Conservation (phyloP, 2,888 invertebrate genomes). For the Parascotia fuliginaria region DNA sequence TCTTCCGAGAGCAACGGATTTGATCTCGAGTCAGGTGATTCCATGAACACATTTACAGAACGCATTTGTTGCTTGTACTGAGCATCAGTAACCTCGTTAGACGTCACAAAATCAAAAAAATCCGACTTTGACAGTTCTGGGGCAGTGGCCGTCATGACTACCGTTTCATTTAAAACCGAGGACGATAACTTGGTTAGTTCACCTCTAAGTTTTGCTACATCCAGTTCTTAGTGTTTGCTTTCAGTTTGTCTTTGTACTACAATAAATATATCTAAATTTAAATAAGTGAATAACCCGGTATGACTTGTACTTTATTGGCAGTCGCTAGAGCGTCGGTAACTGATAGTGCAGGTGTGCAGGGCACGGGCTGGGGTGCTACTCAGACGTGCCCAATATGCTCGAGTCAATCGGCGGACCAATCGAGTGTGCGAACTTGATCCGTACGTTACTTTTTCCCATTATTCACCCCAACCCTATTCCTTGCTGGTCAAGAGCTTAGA, state of each 20-base stretch:
- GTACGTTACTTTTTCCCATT: slow-evolving; percentile 84
- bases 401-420: slow-evolving; percentile 79
- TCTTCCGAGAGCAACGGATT: slow-evolving; percentile 82
- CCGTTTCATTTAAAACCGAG: slow-evolving; percentile 84
- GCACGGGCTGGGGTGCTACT: slow-evolving; percentile 69
- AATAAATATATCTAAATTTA: slow-evolving; percentile 79
- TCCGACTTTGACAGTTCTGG: slow-evolving; percentile 95
- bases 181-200: slow-evolving; percentile 62
- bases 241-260: slow-evolving; percentile 77
- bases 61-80: slow-evolving; percentile 89
- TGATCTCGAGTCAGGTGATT: slow-evolving; percentile 83
- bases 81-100: slow-evolving; percentile 90
- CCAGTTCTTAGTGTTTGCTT: slow-evolving; percentile 51
- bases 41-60: slow-evolving; percentile 88
- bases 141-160: slow-evolving; percentile 95
- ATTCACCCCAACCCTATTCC: slow-evolving; percentile 74
- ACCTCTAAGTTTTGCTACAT: slow-evolving; percentile 64
- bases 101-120: slow-evolving; percentile 95
- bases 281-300: slow-evolving; percentile 79
- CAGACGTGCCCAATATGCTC: slow-evolving; percentile 64
- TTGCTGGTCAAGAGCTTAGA: slow-evolving; percentile 64
- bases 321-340: slow-evolving; percentile 84
- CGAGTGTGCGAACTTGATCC: slow-evolving; percentile 82
- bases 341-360: slow-evolving; percentile 65
- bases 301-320: slow-evolving; percentile 86